These are phyloP conservation scores for Drosophila trichaetosa DNA, from an alignment of 2,888 invertebrate species.

Conservation along the genomic window DNA sequence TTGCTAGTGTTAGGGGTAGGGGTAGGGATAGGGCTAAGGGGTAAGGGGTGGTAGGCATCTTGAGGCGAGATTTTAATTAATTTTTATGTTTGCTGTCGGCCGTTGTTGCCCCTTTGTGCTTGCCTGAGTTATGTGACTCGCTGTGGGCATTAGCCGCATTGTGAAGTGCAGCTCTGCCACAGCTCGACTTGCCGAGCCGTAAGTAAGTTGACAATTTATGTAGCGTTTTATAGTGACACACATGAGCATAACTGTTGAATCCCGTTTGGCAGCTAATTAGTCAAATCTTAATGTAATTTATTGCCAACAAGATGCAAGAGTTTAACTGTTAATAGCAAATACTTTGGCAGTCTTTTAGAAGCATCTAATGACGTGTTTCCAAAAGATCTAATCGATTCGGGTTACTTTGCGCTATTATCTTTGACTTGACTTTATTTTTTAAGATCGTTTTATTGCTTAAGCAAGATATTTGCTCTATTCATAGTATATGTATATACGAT, in stretches of 20 bases:
- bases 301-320: not conserved
- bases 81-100: constrained; percentile 64
- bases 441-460: too few species aligned
- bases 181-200: constrained; percentile 52
- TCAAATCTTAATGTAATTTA: constrained; percentile 61
- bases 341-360: not conserved
- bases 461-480: not conserved
- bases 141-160: constrained; percentile 67
- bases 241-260: constrained; percentile 32
- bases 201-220: constrained; percentile 73
- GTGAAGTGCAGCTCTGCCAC: constrained; percentile 29
- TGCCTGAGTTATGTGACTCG: constrained; percentile 73
- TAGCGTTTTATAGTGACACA: constrained; percentile 35
- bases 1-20: constrained; percentile 12
- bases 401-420: too few species aligned
- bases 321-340: not conserved
- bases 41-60: constrained; percentile 14
- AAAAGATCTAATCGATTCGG: not conserved
- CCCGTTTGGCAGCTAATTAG: constrained; percentile 61
- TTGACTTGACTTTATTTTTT: too few species aligned
- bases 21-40: not conserved
- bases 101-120: constrained; percentile 49
- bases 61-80: constrained; percentile 72
- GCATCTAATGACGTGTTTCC: not conserved
- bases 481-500: not conserved